Evolutionary conservation across 2,797 vertebrate genomes (phyloP).

Genomic region (Falco cherrug): DNA sequence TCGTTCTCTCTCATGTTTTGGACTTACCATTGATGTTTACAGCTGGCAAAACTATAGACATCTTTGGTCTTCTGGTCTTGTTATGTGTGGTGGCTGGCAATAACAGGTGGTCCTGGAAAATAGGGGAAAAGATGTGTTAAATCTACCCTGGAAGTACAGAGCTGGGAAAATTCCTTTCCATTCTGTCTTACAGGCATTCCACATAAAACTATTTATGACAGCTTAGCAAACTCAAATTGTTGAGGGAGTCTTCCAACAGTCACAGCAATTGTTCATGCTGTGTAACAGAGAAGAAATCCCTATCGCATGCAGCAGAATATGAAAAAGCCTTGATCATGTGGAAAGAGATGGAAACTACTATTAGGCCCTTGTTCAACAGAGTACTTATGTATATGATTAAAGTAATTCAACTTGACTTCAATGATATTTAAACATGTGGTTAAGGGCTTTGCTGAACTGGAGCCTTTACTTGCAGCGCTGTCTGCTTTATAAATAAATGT

Average conservation of each 20-base stretch:
- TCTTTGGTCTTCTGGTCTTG: slow-evolving; percentile 95
- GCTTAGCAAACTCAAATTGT: slow-evolving; percentile 16
- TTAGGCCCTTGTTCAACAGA: not conserved
- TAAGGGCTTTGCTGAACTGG: not conserved
- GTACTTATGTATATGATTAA: slow-evolving; percentile 10
- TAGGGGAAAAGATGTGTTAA: slow-evolving; percentile 46
- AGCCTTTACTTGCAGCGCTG: not conserved
- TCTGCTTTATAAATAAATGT: not conserved
- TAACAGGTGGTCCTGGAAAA: slow-evolving; percentile 93
- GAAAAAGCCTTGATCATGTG: slow-evolving; percentile 20
- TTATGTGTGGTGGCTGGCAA: slow-evolving; percentile 94
- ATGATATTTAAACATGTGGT: slow-evolving; percentile 17
- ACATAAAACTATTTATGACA: not conserved
- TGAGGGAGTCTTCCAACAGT: slow-evolving; percentile 52
- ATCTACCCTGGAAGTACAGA: not conserved
- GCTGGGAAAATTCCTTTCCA: slow-evolving; percentile 2
- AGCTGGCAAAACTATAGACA: slow-evolving; percentile 94
- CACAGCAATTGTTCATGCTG: slow-evolving; percentile 29
- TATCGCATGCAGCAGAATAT: not conserved
- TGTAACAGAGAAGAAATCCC: slow-evolving; percentile 3
- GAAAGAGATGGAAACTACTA: slow-evolving; percentile 27
- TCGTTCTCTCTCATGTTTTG: not conserved
- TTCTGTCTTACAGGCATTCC: not conserved
- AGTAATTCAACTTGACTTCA: slow-evolving; percentile 45
- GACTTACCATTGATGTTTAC: slow-evolving; percentile 93